Conservation (phyloP, 1,140 invertebrate genomes). For the Littorina saxatilis region DNA sequence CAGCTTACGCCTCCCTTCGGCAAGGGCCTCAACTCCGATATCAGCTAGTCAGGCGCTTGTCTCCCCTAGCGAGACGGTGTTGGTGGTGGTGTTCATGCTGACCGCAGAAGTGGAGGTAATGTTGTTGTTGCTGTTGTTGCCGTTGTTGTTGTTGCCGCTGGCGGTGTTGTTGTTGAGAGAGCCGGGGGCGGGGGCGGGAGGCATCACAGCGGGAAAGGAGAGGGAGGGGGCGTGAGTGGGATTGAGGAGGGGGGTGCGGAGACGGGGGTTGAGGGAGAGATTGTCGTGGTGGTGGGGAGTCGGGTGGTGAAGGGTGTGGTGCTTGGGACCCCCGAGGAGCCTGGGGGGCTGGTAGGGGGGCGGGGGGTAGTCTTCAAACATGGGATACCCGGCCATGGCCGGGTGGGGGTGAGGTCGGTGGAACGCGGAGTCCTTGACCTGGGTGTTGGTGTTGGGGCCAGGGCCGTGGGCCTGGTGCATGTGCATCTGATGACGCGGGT, state of each 20-base stretch:
- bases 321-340: constrained; percentile 26
- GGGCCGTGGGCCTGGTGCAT: not conserved
- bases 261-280: constrained; percentile 25
- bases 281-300: constrained; percentile 39
- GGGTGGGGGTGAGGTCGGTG: constrained; percentile 36
- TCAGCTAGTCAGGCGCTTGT: constrained; percentile 31
- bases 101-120: not conserved
- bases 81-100: constrained; percentile 20
- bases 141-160: constrained; percentile 37
- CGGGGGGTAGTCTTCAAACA: constrained; percentile 70
- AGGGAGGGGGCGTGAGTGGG: constrained; percentile 5
- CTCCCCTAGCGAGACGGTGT: constrained; percentile 11
- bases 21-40: not conserved
- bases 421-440: constrained; percentile 49
- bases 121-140: constrained; percentile 38
- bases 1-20: not conserved
- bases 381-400: constrained; percentile 29
- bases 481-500: constrained; percentile 22
- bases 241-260: constrained; percentile 1
- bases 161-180: constrained; percentile 21
- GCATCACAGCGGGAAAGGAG: constrained; percentile 8
- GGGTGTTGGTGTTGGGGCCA: constrained; percentile 31
- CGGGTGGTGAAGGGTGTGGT: constrained; percentile 25
- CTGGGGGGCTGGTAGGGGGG: constrained; percentile 68
- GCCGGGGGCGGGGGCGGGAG: not conserved